These are phyloP conservation scores for Tenthredo notha DNA, from an alignment of 2,888 invertebrate species.

Conservation along the genomic window DNA sequence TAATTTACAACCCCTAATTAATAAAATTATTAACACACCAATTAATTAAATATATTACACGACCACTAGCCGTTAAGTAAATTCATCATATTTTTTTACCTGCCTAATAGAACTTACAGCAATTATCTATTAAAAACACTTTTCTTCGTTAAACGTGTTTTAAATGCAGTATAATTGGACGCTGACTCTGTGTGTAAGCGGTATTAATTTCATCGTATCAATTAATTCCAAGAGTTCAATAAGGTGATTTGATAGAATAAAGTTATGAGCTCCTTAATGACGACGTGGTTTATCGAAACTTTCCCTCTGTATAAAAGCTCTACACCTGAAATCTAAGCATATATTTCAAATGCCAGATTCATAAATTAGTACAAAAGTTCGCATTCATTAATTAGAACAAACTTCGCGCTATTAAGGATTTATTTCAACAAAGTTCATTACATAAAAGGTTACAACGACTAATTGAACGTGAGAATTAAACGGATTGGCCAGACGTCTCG, in stretches of 20 bases:
- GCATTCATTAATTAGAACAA: no score
- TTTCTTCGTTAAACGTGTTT: neutral
- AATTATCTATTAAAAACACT: neutral
- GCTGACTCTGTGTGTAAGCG: neutral
- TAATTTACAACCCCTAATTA: neutral
- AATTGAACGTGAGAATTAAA: neutral
- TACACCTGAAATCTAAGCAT: neutral
- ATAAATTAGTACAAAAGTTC: neutral
- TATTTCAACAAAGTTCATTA: neutral
- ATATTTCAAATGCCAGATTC: neutral
- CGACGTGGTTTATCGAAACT: neutral
- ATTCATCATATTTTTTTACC: neutral
- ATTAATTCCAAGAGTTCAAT: slow-evolving; percentile 3
- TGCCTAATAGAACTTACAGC: neutral
- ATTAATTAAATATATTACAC: neutral
- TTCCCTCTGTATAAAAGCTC: neutral
- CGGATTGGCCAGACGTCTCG: neutral
- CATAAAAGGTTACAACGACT: neutral
- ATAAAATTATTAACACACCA: neutral
- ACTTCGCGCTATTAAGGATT: neutral
- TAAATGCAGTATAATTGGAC: neutral
- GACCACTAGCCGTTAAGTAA: neutral
- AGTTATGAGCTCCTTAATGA: neutral
- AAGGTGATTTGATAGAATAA: neutral
- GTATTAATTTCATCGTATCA: neutral